Evolutionary conservation across 1,140 invertebrate species (phyloP).

Genomic region (Orchesella cincta): DNA sequence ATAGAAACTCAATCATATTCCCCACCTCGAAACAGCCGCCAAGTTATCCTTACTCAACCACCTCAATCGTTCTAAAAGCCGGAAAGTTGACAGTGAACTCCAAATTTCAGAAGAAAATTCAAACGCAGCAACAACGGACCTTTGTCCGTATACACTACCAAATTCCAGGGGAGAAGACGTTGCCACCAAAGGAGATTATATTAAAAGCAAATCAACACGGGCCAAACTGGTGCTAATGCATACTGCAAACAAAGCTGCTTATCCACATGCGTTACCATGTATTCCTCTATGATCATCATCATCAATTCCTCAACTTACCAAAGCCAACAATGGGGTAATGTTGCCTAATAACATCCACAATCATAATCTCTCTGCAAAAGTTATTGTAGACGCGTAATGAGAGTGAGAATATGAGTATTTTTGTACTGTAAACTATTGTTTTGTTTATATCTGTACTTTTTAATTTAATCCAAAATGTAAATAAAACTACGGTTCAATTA

Average conservation of each 20-base stretch:
- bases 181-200: background rate
- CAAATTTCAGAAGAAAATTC: background rate
- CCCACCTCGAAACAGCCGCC: background rate
- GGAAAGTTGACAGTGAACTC: background rate
- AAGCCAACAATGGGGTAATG: no score
- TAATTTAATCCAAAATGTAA: no score
- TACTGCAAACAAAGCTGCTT: slow-evolving; percentile 47
- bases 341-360: no score
- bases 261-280: no score
- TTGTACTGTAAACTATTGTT: no score
- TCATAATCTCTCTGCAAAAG: no score
- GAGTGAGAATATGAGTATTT: no score
- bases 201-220: background rate
- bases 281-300: no score
- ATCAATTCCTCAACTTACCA: no score
- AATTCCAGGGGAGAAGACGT: background rate
- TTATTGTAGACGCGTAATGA: no score
- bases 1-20: background rate
- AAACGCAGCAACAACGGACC: background rate
- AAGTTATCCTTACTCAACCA: background rate
- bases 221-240: slow-evolving; percentile 37
- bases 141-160: background rate
- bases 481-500: no score
- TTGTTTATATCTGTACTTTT: no score
- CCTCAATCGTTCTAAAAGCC: slow-evolving; percentile 8